A percentile compares a stretch with the other conserved stretches of the same genome.
Evolutionary conservation across 2,797 vertebrate genomes (phyloP).

Genomic region (Pipistrellus nathusii): DNA sequence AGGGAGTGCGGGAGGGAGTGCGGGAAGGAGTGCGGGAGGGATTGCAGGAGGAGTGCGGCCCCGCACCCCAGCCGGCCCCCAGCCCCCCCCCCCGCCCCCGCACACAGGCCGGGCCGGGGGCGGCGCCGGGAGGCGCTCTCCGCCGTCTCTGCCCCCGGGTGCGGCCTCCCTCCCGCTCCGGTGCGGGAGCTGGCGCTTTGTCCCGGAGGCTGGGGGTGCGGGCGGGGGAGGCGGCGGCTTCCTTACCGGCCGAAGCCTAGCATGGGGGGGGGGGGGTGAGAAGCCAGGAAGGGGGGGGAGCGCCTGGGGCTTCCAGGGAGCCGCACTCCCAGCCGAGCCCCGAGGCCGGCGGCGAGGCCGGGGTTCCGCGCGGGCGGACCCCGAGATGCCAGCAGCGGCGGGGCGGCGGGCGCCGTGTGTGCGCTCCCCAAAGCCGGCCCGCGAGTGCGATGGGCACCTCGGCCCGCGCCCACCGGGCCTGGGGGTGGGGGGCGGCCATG

Average conservation of each 20-base stretch:
- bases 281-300: not conserved
- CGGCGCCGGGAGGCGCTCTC: slow-evolving; percentile 58
- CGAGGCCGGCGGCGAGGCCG: not conserved
- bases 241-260: not conserved
- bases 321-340: not conserved
- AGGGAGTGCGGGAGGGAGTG: too few relatives aligned
- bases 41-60: not conserved
- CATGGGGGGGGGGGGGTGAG: too few relatives aligned
- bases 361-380: slow-evolving; percentile 12
- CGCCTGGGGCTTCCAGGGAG: not conserved
- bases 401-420: not conserved
- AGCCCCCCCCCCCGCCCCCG: not conserved
- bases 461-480: not conserved
- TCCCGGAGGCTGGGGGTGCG: not conserved
- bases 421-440: not conserved
- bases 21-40: not conserved
- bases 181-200: slow-evolving; percentile 53
- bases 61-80: not conserved
- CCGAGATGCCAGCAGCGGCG: not conserved
- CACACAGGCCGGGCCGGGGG: not conserved
- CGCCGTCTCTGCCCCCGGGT: not conserved
- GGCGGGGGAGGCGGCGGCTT: not conserved
- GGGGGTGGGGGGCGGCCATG: too few relatives aligned
- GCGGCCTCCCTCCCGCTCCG: not conserved
- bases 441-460: not conserved